Conservation (phyloP, 2,113 vertebrate genomes). For the Eira barbara region DNA sequence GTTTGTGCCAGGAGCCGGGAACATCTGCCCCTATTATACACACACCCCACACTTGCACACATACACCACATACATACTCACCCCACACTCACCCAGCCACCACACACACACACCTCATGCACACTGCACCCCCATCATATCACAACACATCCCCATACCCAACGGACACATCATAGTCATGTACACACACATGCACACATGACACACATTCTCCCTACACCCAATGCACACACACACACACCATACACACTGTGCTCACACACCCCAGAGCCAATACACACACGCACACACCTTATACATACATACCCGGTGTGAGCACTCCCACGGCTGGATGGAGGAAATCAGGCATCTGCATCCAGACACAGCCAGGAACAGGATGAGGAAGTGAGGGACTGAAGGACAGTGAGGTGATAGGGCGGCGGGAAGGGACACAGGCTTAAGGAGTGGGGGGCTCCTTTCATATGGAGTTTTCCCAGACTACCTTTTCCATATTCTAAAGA, state of each 20-base stretch:
- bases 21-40: not conserved
- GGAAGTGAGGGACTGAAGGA: not conserved
- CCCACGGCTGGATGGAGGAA: not conserved
- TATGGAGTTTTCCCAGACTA: not conserved
- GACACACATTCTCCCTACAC: not conserved
- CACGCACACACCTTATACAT: not conserved
- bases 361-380: not conserved
- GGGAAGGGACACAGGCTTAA: not conserved
- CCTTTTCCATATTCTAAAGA: not conserved
- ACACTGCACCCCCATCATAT: not conserved
- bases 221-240: not conserved
- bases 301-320: not conserved
- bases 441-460: not conserved
- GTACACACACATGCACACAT: not conserved
- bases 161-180: not conserved
- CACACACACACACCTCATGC: not conserved
- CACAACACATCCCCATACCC: not conserved
- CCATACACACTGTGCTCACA: not conserved
- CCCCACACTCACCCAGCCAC: not conserved
- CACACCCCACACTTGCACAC: not conserved
- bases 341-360: not conserved
- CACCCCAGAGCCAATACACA: not conserved
- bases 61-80: not conserved
- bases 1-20: not conserved
- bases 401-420: accelerated